A percentile compares a stretch with the other conserved stretches of the same genome.
phyloP scores from a whole-genome alignment of 2,797 vertebrate genomes.

The Danio albolineatus region DNA sequence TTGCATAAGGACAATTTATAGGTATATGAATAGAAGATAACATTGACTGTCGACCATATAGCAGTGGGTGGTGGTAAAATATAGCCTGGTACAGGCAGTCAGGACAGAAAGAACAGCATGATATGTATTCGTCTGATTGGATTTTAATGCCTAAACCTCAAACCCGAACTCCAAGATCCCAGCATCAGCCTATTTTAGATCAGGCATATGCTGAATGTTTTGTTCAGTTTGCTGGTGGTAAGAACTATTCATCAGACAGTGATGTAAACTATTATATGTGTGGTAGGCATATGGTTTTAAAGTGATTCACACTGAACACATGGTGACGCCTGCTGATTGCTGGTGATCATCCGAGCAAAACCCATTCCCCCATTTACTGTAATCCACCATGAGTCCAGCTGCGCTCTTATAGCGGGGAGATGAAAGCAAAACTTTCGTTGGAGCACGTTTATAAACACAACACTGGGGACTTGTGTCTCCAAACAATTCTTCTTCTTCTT shows the following conservation, averaged over 20 bases:
- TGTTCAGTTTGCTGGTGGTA: constrained; percentile 18
- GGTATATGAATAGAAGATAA: constrained; percentile 31
- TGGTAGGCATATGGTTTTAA: constrained; percentile 31
- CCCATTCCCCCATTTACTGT: too few relatives aligned
- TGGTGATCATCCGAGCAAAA: constrained; percentile 9
- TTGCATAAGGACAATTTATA: constrained; percentile 11
- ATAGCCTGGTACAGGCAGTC: constrained; percentile 26
- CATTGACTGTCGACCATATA: constrained; percentile 25
- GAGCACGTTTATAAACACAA: too few relatives aligned
- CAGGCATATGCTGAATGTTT: constrained; percentile 1
- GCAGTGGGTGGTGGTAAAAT: constrained; percentile 32
- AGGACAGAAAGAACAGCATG: constrained; percentile 24
- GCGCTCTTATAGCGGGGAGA: too few relatives aligned
- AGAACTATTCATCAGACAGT: constrained; percentile 37
- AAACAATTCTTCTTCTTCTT: too few relatives aligned
- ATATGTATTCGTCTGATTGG: constrained; percentile 13
- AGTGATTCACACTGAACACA: constrained; percentile 51
- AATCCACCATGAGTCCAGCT: too few relatives aligned
- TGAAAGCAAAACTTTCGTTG: too few relatives aligned
- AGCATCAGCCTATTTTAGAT: constrained; percentile 21
- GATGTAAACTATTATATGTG: constrained; percentile 39
- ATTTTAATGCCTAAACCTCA: constrained; percentile 22
- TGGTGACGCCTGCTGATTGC: constrained; percentile 34
- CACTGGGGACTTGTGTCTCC: too few relatives aligned
- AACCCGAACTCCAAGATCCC: neutral